Evolutionary conservation across 2,888 invertebrate species (phyloP).

Genomic region (Cordilura impudica): DNA sequence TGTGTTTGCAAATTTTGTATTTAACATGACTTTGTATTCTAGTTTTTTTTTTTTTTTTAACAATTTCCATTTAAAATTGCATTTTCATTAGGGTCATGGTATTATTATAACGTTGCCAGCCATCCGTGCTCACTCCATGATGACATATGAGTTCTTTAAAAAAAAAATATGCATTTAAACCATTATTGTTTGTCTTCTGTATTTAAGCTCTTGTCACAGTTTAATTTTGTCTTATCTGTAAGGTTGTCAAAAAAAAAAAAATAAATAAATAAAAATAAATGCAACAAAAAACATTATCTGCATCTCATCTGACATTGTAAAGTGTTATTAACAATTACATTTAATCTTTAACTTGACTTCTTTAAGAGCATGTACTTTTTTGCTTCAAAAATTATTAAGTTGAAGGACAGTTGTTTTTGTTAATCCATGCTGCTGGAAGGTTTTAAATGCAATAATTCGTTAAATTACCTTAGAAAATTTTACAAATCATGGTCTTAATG

Average conservation of each 20-base stretch:
- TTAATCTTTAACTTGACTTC: constrained; percentile 49
- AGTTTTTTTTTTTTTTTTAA: not conserved
- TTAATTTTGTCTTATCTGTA: constrained; percentile 24
- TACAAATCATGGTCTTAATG: constrained; percentile 34
- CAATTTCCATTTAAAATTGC: constrained; percentile 47
- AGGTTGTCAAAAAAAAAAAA: constrained; percentile 18
- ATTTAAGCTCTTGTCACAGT: constrained; percentile 6
- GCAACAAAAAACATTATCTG: constrained; percentile 8
- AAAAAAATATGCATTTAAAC: constrained; percentile 27
- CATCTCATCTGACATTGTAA: constrained; percentile 39
- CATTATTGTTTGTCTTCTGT: constrained; percentile 18
- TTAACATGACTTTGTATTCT: constrained; percentile 21
- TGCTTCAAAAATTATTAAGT: constrained; percentile 8
- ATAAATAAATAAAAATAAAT: no score
- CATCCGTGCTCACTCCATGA: not conserved
- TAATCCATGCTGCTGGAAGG: not conserved
- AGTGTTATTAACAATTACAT: constrained; percentile 25
- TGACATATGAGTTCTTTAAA: constrained; percentile 56
- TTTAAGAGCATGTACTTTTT: not conserved
- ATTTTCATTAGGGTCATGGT: constrained; percentile 57
- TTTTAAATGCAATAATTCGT: constrained; percentile 16
- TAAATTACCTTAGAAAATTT: constrained; percentile 1
- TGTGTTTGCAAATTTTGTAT: not conserved
- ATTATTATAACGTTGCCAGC: constrained; percentile 33
- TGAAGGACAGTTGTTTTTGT: constrained; percentile 37